phyloP scores from a whole-genome alignment of 2,797 vertebrate species.

The Sus cebifrons region DNA sequence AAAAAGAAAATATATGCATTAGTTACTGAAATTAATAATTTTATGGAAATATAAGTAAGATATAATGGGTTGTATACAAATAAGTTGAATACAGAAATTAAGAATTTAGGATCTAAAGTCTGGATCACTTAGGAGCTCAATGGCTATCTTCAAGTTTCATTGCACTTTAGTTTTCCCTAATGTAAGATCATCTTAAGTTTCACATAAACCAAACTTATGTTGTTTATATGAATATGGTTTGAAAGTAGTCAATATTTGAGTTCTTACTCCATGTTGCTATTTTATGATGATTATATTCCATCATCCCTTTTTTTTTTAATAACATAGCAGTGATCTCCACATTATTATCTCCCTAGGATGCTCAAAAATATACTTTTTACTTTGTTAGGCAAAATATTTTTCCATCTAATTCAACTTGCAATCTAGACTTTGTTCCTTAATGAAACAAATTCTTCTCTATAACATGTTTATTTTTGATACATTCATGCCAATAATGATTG shows the following conservation, averaged over 20 bases:
- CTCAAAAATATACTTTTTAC: not conserved
- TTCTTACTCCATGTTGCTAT: not conserved
- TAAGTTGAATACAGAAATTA: not conserved
- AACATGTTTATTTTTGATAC: not conserved
- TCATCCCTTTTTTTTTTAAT: not conserved
- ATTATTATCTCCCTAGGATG: not conserved
- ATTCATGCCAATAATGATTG: not conserved
- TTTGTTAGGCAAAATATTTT: conserved; percentile 35
- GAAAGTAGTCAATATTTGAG: not conserved
- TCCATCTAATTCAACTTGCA: conserved; percentile 23
- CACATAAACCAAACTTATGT: not conserved
- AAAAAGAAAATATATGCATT: not conserved
- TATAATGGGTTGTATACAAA: not conserved
- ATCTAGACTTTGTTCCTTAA: conserved; percentile 54
- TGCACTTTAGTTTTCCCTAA: not conserved
- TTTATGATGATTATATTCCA: not conserved
- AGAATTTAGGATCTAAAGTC: not conserved
- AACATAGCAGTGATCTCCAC: not conserved
- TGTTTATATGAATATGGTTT: not conserved
- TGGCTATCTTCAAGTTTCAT: not conserved
- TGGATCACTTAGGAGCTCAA: not conserved
- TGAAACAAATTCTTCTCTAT: not conserved
- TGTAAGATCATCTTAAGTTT: not conserved
- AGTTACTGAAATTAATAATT: not conserved
- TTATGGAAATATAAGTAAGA: not conserved